phyloP scores from a whole-genome alignment of 2,113 vertebrate species.

The Hiodon tergisus region DNA sequence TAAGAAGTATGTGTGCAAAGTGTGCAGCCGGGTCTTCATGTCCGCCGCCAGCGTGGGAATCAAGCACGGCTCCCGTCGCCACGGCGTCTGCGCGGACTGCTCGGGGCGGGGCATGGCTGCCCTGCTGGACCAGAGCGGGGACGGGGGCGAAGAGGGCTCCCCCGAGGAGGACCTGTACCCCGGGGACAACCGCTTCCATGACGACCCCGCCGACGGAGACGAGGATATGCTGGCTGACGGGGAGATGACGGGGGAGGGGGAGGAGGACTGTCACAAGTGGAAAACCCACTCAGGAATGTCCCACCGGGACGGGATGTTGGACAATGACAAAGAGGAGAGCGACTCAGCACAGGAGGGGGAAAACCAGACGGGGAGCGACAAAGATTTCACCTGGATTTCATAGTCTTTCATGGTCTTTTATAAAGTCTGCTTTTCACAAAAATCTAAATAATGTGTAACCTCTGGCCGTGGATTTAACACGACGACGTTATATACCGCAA shows the following conservation, averaged over 20 bases:
- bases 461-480: conserved; percentile 9
- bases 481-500: conserved; percentile 14
- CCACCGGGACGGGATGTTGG: conserved; percentile 69
- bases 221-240: conserved; percentile 72
- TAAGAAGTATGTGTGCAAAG: conserved; percentile 97
- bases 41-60: conserved; percentile 95
- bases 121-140: conserved; percentile 72
- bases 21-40: conserved; percentile 95
- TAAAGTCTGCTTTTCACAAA: conserved; percentile 21
- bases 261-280: conserved; percentile 75
- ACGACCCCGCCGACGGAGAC: conserved; percentile 69
- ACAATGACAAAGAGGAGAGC: conserved; percentile 73
- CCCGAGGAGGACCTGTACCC: conserved; percentile 80
- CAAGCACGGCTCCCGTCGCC: conserved; percentile 90
- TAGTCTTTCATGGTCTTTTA: conserved; percentile 51
- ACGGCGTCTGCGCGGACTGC: conserved; percentile 88
- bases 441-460: conserved; percentile 1
- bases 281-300: conserved; percentile 70
- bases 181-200: conserved; percentile 76
- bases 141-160: conserved; percentile 72
- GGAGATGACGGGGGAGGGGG: conserved; percentile 76
- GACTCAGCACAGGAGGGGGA: conserved; percentile 79
- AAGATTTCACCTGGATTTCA: conserved; percentile 93
- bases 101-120: conserved; percentile 72
- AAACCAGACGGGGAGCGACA: conserved; percentile 73